Base-by-base conservation (phyloP, 92 coral and sea anemone genomes). In the Umimayanthus kanabou region DNA sequence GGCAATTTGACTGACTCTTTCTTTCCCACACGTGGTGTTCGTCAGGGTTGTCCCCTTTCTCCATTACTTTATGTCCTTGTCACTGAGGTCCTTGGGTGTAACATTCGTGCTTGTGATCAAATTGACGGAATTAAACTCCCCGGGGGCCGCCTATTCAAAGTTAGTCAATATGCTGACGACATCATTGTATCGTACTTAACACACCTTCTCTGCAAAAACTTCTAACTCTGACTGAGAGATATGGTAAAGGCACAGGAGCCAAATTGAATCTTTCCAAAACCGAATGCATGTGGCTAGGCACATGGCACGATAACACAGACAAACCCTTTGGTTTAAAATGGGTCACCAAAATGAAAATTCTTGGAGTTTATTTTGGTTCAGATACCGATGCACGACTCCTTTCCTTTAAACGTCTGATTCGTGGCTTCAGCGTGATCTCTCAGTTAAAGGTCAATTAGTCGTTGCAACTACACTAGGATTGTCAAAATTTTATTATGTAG, bases 1-100 rank as follows among this genome's bases (percentile, higher is more conserved):
- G 76, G 39, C 1, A 76, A 82, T 37, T 33, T 82, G 23, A 66
- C 85, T 0, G 14, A 6, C 5, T 3, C 76, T 37, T 82, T 66
- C 25, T 45, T 0, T 3, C 85, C 76, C 5, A 9, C 74, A 4
- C 55, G 76, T 0, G 85, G 76, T 0, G 76, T 82, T 0, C 53
- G 85, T 6, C 76, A 66, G 7, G 76, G 64, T 2, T 93, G 73
- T 67, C 37, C 73, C 29, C 25, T 64, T 18, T 64, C 70, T 64
- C 26, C 70, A 1, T 22, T 64, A 5, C 16, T 64, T 6, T 64
- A 67, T 4, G 73, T 67, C 3, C 23, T 67, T 10, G 29, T n/a
- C 5, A 33, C 73, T 6, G 73, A 67, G 23, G 29, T 23, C 5
- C 30, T 67, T 9, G 73, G 73, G 4, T 67, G 37, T 23, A 67